phyloP scores from a whole-genome alignment of 2,113 vertebrate species.

The Felis chaus region DNA sequence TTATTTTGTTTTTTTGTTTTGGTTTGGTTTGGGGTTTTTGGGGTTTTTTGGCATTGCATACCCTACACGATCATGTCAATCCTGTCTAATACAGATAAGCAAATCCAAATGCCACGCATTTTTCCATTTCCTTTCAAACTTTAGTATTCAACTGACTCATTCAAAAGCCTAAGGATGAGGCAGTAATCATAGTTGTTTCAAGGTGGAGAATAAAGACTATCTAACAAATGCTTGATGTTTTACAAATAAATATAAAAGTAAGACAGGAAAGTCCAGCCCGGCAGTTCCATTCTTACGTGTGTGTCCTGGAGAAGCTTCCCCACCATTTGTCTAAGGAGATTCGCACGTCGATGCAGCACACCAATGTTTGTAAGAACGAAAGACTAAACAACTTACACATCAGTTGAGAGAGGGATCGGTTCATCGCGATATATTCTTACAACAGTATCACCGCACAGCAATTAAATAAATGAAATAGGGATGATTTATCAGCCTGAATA shows the following conservation, averaged over 20 bases:
- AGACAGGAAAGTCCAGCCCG: background rate
- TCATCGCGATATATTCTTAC: background rate
- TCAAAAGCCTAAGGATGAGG: background rate
- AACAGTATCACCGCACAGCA: background rate
- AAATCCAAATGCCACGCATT: background rate
- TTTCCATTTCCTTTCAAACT: background rate
- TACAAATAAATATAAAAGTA: background rate
- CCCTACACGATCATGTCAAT: background rate
- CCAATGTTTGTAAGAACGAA: background rate
- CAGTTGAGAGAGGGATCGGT: background rate
- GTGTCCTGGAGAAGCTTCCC: background rate
- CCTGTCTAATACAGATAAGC: background rate
- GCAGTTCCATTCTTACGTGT: rapidly evolving
- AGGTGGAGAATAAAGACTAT: background rate
- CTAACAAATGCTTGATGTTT: background rate
- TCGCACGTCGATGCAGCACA: rapidly evolving
- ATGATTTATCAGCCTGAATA: background rate
- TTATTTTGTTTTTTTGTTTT: background rate
- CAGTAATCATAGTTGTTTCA: background rate
- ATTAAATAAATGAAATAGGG: background rate
- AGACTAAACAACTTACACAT: background rate
- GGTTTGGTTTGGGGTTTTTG: too few species aligned
- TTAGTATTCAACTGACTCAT: background rate
- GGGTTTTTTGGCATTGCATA: background rate
- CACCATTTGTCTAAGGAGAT: background rate